Percentiles rank a stretch among this genome's conserved stretches.
These are phyloP conservation scores for Caenorhabditis sulstoni DNA, from an alignment of 2,888 invertebrate genomes.

Conservation along the genomic window DNA sequence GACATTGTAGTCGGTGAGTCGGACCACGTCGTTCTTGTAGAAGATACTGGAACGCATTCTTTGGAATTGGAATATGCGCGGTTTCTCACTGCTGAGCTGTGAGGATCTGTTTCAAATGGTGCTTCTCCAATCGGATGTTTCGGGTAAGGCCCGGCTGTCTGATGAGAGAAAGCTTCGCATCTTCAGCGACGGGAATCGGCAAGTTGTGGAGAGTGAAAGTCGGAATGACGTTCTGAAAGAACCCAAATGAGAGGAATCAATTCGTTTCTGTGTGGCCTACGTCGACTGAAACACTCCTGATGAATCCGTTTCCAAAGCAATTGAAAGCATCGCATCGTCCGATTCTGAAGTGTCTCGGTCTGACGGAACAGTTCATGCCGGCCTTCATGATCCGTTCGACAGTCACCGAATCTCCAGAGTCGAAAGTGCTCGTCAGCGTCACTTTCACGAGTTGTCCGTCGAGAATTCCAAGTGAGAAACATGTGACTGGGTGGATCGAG, in stretches of 20 bases:
- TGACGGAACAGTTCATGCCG: background rate
- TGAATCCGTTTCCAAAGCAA: slow-evolving; percentile 8
- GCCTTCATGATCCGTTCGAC: slow-evolving; percentile 34
- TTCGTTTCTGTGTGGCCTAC: no score
- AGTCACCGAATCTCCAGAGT: slow-evolving; percentile 13
- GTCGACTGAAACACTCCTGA: slow-evolving; percentile 15
- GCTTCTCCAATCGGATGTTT: slow-evolving; percentile 31
- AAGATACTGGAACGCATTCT: slow-evolving; percentile 54
- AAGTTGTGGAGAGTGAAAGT: slow-evolving; percentile 3
- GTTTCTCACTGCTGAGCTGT: slow-evolving; percentile 13
- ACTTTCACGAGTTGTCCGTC: slow-evolving; percentile 55
- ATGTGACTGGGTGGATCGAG: slow-evolving; percentile 50
- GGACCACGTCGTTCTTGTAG: slow-evolving; percentile 65
- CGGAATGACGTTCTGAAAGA: slow-evolving; percentile 38
- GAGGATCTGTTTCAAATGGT: slow-evolving; percentile 37
- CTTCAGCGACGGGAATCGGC: slow-evolving; percentile 25
- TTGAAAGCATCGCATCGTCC: slow-evolving; percentile 36
- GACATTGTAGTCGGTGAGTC: slow-evolving; percentile 38
- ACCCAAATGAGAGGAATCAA: background rate
- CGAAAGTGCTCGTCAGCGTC: slow-evolving; percentile 25
- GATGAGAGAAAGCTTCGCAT: slow-evolving; percentile 40
- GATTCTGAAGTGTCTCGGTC: slow-evolving; percentile 4
- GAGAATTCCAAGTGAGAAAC: slow-evolving; percentile 51
- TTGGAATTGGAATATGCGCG: background rate
- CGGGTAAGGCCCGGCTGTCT: slow-evolving; percentile 13